These are phyloP conservation scores for Alaudala cheleensis DNA, from an alignment of 2,113 vertebrate species.

Conservation along the genomic window DNA sequence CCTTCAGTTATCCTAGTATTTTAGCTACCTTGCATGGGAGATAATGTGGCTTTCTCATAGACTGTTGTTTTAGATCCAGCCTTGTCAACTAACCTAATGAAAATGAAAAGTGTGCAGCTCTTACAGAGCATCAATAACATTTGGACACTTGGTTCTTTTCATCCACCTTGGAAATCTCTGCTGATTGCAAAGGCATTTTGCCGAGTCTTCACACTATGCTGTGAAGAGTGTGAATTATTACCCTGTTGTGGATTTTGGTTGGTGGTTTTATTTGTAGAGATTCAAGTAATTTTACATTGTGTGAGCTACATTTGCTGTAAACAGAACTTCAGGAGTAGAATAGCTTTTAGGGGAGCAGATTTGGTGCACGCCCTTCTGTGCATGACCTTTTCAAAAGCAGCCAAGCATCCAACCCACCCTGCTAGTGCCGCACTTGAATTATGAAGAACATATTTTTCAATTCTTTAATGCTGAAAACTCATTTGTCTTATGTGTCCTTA, in stretches of 20 bases:
- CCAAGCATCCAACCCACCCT: background rate
- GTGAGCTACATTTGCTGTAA: background rate
- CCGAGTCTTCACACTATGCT: fast-evolving
- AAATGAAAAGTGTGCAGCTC: background rate
- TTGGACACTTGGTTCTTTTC: background rate
- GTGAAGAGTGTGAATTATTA: background rate
- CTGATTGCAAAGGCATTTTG: background rate
- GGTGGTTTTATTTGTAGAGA: background rate
- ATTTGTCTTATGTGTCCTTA: slow-evolving; percentile 37
- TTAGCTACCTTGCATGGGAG: background rate
- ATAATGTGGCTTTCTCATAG: background rate
- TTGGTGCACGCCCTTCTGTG: background rate
- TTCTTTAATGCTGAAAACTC: background rate
- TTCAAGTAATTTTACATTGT: background rate
- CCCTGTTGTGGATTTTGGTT: background rate
- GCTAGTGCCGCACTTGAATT: background rate
- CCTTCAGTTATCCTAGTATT: background rate
- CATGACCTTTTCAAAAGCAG: slow-evolving; percentile 31
- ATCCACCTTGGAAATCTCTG: background rate
- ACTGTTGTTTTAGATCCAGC: background rate
- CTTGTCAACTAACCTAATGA: background rate
- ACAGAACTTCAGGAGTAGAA: background rate
- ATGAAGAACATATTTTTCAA: background rate
- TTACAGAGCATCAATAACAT: background rate
- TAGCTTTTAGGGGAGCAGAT: background rate